A percentile compares a stretch with the other conserved stretches of the same genome.
Evolutionary conservation across 2,888 invertebrate genomes (phyloP).

Genomic region (Hemicrepidius hirtus): DNA sequence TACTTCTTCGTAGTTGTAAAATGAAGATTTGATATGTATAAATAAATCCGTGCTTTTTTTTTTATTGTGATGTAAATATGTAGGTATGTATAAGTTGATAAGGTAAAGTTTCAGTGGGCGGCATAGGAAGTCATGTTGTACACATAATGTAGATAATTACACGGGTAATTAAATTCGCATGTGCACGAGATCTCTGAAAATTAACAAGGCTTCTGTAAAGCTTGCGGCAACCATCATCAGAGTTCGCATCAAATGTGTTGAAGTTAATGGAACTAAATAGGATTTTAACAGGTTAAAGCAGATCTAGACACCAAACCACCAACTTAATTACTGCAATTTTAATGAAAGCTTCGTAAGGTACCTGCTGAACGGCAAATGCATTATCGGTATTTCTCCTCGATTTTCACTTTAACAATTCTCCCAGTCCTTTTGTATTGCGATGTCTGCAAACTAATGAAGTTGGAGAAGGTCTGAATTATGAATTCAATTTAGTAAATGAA

Average conservation of each 20-base stretch:
- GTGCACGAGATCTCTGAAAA: too few relatives aligned
- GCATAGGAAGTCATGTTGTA: too few relatives aligned
- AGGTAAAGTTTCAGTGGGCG: too few relatives aligned
- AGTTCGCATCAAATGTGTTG: neutral
- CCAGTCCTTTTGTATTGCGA: neutral
- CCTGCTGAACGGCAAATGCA: conserved; percentile 16
- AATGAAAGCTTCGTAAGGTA: conserved; percentile 13
- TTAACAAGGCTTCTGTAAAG: too few relatives aligned
- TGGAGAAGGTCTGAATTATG: neutral
- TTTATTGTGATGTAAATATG: too few relatives aligned
- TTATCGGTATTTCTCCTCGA: conserved; percentile 3
- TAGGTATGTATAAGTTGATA: too few relatives aligned
- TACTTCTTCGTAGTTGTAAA: too few relatives aligned
- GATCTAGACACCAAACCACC: conserved; percentile 1
- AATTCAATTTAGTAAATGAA: conserved; percentile 33
- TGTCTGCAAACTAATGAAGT: conserved; percentile 20
- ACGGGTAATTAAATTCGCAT: too few relatives aligned
- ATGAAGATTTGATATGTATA: too few relatives aligned
- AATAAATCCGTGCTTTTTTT: too few relatives aligned
- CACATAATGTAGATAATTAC: too few relatives aligned
- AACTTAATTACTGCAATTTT: conserved; percentile 21
- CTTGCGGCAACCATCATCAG: too few relatives aligned
- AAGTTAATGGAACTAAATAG: conserved; percentile 11
- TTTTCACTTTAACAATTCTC: conserved; percentile 7
- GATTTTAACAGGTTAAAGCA: conserved; percentile 21